Conservation (phyloP, 2,113 vertebrate species). For the Bagarius yarrelli region DNA sequence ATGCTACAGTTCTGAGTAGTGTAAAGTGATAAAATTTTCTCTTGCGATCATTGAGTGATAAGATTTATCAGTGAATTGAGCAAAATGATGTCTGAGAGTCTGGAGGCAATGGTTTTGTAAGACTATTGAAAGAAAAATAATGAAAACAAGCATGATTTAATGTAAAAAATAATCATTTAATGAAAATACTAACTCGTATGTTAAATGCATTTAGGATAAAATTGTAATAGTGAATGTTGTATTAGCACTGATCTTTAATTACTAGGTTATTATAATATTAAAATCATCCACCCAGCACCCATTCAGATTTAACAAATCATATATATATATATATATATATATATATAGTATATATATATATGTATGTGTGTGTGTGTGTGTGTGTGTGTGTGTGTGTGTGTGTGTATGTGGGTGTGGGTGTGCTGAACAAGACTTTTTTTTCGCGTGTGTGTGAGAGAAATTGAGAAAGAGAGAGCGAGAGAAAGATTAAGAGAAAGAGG, state of each 20-base stretch:
- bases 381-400: too few relatives aligned
- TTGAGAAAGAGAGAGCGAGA: neutral
- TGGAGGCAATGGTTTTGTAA: neutral
- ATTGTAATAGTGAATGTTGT: neutral
- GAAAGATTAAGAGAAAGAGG: neutral
- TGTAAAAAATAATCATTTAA: neutral
- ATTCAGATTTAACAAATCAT: neutral
- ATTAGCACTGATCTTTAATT: neutral
- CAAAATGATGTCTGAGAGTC: slow-evolving; percentile 26
- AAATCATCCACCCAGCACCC: neutral
- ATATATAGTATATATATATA: too few relatives aligned
- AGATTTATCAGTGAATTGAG: neutral
- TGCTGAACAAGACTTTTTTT: slow-evolving; percentile 15
- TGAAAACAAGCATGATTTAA: neutral
- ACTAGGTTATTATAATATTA: neutral
- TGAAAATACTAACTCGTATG: neutral
- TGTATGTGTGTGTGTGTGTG: too few relatives aligned
- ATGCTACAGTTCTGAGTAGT: slow-evolving; percentile 5
- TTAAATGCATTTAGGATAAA: slow-evolving; percentile 6
- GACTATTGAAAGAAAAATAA: neutral
- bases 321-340: too few relatives aligned
- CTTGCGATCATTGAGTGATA: slow-evolving; percentile 8
- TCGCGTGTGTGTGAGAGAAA: neutral
- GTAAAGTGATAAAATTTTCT: slow-evolving; percentile 36
- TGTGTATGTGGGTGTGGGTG: slow-evolving; percentile 2